Evolutionary conservation across 2,888 invertebrate species (phyloP), one percentile per base, ranked within the genome.

Genomic region (Drosophila histrio): DNA sequence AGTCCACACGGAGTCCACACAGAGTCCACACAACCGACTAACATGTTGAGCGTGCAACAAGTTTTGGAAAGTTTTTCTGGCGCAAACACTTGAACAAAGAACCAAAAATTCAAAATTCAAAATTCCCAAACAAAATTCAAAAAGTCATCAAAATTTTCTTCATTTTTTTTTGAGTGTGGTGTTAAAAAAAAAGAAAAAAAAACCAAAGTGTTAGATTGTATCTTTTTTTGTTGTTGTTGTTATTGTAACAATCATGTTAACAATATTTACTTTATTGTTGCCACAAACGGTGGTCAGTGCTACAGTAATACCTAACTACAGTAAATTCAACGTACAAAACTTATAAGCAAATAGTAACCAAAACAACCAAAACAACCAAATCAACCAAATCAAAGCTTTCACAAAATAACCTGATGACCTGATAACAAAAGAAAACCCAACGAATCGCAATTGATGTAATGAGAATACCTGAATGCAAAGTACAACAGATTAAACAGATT

Each of bases 31-130:
- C 26, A 15, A n/a, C 11, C 34, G 22, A 44, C 19, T 36, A 50
- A 47, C 73, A 61, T 49, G 60, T 50, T 50, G 32, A 65, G 15
- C 57, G 66, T 64, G 61, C 64, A 64, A 71, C 60, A 70, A 73
- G 71, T 70, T 47, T 43, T 41, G 15, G 19, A 30, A 36, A 47
- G n/a, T n/a, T n/a, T 34, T 32, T 46, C 36, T 44, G 60, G 36
- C 36, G 53, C 53, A 46, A 41, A 22, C 15, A 6, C 38, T 38
- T 38, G 2, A 44, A 9, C 34, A 15, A 7, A 9, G n/a, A 24
- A 15, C 15, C 5, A 28, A 22, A 49, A 36, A 17, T 47, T 21
- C 11, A 39, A 69, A 52, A 36, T 22, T 13, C 57, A 36, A 38
- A 34, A 17, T 15, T 11, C n/a, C 13, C 6, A 30, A 22, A 44